Evolutionary conservation across 2,113 vertebrate species (phyloP).

Genomic region (Alouatta palliata): DNA sequence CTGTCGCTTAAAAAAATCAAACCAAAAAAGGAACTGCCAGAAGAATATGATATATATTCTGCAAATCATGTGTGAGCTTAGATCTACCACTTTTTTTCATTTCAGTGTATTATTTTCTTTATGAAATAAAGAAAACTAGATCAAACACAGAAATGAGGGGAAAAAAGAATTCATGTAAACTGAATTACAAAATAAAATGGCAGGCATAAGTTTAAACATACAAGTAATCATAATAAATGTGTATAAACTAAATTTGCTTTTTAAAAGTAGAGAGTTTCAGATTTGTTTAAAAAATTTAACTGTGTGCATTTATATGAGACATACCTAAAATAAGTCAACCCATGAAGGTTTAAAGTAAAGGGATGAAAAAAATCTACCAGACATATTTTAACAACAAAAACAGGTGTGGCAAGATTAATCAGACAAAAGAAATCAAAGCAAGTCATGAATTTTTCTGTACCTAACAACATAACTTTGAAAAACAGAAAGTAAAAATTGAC

Average conservation of each 20-base stretch:
- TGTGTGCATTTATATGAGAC: neutral
- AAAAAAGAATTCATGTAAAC: neutral
- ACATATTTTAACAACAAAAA: neutral
- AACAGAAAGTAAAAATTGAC: neutral
- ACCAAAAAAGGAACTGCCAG: neutral
- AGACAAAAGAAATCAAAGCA: slow-evolving; percentile 12
- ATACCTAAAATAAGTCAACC: neutral
- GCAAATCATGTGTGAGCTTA: neutral
- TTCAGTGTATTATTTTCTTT: neutral
- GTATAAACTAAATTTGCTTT: neutral
- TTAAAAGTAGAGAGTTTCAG: neutral
- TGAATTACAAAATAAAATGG: slow-evolving; percentile 9
- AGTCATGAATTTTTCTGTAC: neutral
- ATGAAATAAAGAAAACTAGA: neutral
- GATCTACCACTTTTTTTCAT: neutral
- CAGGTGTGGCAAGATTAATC: neutral
- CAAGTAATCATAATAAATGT: neutral
- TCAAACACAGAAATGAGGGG: neutral
- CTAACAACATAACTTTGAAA: neutral
- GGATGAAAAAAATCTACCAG: neutral
- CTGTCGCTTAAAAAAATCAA: too few relatives aligned
- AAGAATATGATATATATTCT: neutral
- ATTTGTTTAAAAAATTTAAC: neutral
- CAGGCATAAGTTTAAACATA: neutral
- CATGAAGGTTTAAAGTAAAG: neutral